Evolutionary conservation across 2,797 vertebrate genomes (phyloP), one percentile per base, ranked within the genome.

Genomic region (Sciurus carolinensis): DNA sequence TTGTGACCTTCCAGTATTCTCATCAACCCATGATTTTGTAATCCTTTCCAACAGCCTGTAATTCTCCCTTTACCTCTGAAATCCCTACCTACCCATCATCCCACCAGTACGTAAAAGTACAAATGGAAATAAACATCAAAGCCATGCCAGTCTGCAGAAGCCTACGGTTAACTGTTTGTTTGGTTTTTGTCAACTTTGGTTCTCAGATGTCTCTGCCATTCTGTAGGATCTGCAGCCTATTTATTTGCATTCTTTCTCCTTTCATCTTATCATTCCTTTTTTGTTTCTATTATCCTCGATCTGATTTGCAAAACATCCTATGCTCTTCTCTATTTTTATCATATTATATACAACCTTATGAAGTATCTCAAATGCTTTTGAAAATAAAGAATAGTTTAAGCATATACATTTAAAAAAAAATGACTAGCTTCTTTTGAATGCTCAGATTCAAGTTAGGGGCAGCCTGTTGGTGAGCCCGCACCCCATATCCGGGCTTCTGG

Each of bases 291-390:
- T 59, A 39, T 62, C 89, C 95, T 95, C 95, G 94, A 92, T 89
- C 86, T 80, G 76, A 52, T 89, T 96, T 96, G 59, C 81, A 47
- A 91, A 77, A 36, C 64, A 42, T 81, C 87, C 39, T 75, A 52
- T 57, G 24, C 30, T 59, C 20, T 26, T 85, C 66, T 96, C 80
- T 97, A 87, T 95, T 97, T 97, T 91, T 94, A 89, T 73, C 66
- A 64, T 52, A 1, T 62, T 44, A 30, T 62, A 9, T 67, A 4
- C 52, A 83, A n/a, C 57, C 69, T 83, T 75, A 39, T 54, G 13
- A 94, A 92, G 44, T 75, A 50, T 20, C 64, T 87, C 81, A 77
- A 14, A 36, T 85, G 44, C 73, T 87, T 85, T 71, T 33, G 72
- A 69, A 67, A 82, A 39, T 64, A 47, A 90, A 82, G 62, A 89